phyloP scores from a whole-genome alignment of 1,140 invertebrate genomes.

The Drosophila lacertosa region DNA sequence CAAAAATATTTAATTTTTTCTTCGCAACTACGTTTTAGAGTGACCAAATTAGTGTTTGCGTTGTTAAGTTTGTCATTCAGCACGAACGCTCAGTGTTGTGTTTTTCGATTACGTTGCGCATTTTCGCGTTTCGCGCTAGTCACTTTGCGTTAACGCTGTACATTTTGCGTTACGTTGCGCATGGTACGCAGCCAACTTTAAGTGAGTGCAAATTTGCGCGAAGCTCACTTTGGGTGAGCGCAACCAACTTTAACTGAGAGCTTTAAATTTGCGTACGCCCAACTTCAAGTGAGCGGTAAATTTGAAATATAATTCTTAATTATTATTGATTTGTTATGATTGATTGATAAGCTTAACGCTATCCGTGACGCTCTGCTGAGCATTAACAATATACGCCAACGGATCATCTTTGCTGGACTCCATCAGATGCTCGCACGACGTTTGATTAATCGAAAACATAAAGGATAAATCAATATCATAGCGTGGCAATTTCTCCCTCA shows the following conservation, averaged over 20 bases:
- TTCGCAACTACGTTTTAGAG: slow-evolving; percentile 66
- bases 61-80: slow-evolving; percentile 39
- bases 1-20: slow-evolving; percentile 75
- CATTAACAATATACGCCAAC: slow-evolving; percentile 73
- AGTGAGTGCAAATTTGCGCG: not conserved
- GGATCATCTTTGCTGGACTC: slow-evolving; percentile 79
- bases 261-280: not conserved
- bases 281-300: slow-evolving; percentile 22
- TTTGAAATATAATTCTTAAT: not conserved
- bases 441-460: slow-evolving; percentile 92
- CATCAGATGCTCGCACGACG: slow-evolving; percentile 75
- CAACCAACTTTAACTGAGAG: slow-evolving; percentile 9
- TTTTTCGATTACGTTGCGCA: slow-evolving; percentile 8
- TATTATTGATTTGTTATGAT: slow-evolving; percentile 19
- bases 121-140: slow-evolving; percentile 9
- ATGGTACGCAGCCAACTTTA: slow-evolving; percentile 3
- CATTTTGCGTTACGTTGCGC: slow-evolving; percentile 14
- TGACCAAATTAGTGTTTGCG: slow-evolving; percentile 56
- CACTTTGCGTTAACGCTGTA: slow-evolving; percentile 1
- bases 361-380: slow-evolving; percentile 45
- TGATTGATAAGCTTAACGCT: slow-evolving; percentile 64
- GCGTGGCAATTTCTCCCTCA: slow-evolving; percentile 86
- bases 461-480: slow-evolving; percentile 93
- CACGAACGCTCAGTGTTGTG: slow-evolving; percentile 29
- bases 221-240: not conserved